Evolutionary conservation across 2,113 vertebrate species (phyloP), one percentile per base, ranked within the genome.

Genomic region (Nanger granti): DNA sequence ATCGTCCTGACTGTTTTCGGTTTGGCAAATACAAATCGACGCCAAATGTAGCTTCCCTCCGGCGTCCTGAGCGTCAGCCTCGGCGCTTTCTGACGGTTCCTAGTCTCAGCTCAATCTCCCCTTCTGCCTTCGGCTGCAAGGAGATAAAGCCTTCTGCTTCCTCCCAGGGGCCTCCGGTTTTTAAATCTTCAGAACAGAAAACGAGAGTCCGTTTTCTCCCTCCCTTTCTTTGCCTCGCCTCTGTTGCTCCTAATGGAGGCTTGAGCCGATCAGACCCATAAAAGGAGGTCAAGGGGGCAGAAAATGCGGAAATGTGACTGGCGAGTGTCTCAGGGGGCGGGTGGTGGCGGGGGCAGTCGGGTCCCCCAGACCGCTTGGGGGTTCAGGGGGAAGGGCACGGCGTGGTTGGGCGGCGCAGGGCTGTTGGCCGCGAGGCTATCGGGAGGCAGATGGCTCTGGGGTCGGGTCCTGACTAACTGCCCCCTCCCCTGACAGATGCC

Each of bases 401-500:
- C 20, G 0, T 13, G 26, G 14, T 2, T 28, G 31, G 89, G 91
- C n/a, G 20, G 87, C 31, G 97, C 96, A 96, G 82, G 94, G 95
- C 4, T 88, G 98, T 66, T 96, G 98, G 73, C 93, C 31, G 49
- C 3, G 8, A 41, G 14, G 69, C 80, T 98, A 98, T 97, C 97
- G 60, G 98, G 98, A 98, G 98, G 98, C 98, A 99, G 97, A 98
- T 98, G 98, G 98, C 99, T 99, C 98, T 98, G 99, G 98, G 98
- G 98, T 98, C 98, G 98, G 83, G 83, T 69, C 64, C 89, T 99
- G 98, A 99, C 99, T 99, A 98, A 98, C 98, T 98, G 99, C 98
- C 96, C 98, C 98, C 95, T 99, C 98, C 99, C 99, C 99, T 99
- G 98, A 99, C 99, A 99, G 99, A 99, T 99, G 98, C 99, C 97